Evolutionary conservation across 2,888 invertebrate genomes (phyloP), one percentile per base, ranked within the genome.

Genomic region (Stramonita haemastoma): DNA sequence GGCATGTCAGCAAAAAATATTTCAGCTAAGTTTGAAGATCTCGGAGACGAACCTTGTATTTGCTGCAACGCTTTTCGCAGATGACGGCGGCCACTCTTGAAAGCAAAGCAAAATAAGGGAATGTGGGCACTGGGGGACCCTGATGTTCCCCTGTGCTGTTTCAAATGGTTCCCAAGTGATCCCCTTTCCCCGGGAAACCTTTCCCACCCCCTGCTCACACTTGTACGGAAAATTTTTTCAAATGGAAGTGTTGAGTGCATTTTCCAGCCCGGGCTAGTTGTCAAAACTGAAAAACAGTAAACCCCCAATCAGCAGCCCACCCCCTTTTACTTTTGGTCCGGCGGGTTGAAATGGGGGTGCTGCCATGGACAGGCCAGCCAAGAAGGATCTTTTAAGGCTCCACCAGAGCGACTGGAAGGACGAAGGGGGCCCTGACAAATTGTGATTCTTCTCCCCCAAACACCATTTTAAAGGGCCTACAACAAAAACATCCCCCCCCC

Each of bases 221-320:
- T n/a, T 88, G 83, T 88, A 83, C 60, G 34, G 57, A n/a, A n/a
- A 83, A 83, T 84, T 88, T 88, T 26, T 88, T 88, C 34, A 83
- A 32, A 36, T 88, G 88, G 57, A 88, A 81, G 66, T 83, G 88
- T 83, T 46, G 29, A 81, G 88, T 88, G 88, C 46, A n/a, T 83
- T 83, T 26, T 83, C 81, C 66, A 88, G 83, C 32, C 88, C 88
- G 15, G 79, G 70, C 60, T 34, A 19, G 88, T 81, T 36, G 60
- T 60, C 66, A 88, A 22, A 13, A 22, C 29, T 13, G 88, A 66
- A 34, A 66, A 34, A n/a, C 88, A 88, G 60, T 83, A n/a, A 84
- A 19, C 84, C 60, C 19, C 88, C 83, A 15, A 81, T 32, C 19
- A 32, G 34, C 66, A 66, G 34, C n/a, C n/a, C n/a, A n/a, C 86